Evolutionary conservation across 2,888 invertebrate genomes (phyloP), one percentile per base, ranked within the genome.

Genomic region (Archaeoteleia sp.): DNA sequence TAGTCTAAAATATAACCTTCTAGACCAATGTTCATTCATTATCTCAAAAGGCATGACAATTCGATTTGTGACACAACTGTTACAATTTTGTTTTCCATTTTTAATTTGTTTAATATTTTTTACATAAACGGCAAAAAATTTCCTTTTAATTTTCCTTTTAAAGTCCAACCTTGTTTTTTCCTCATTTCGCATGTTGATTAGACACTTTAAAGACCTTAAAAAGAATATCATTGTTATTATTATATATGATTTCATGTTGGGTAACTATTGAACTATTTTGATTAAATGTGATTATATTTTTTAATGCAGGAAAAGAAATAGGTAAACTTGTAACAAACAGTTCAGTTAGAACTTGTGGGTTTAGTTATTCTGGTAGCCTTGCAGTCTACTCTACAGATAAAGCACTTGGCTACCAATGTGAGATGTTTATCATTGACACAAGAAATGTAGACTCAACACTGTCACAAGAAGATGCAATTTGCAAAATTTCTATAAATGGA

Each of bases 301-400:
- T 49, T 54, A 55, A n/a, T 58, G 2, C 60, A 88, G 89, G 96
- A 17, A 90, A 90, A 75, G 91, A 92, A 76, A 90, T 94, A 74
- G 93, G 93, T n/a, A 90, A 90, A 67, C 88, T 95, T 45, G 87
- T 90, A 25, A 90, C 93, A 46, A 93, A 93, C 78, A 96, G 97
- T 1, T 94, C 98, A 3, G 97, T 98, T 54, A 91, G 98, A 78
- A 93, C 96, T 8, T 95, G 95, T 80, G 91, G 92, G 76, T 98
- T 97, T 84, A 96, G 96, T 84, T 98, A 93, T 86, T 95, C 96
- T 66, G 95, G 95, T 5, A 94, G 96, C 83, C 91, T 95, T 85
- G 93, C 96, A 35, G 95, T 95, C 12, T 97, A 95, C 85, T 92
- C 96, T 1, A 98, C 97, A 13, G 97, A 97, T 83, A 94, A 93